These are phyloP conservation scores for Gibbula magus DNA, from an alignment of 2,888 invertebrate species.

Conservation along the genomic window DNA sequence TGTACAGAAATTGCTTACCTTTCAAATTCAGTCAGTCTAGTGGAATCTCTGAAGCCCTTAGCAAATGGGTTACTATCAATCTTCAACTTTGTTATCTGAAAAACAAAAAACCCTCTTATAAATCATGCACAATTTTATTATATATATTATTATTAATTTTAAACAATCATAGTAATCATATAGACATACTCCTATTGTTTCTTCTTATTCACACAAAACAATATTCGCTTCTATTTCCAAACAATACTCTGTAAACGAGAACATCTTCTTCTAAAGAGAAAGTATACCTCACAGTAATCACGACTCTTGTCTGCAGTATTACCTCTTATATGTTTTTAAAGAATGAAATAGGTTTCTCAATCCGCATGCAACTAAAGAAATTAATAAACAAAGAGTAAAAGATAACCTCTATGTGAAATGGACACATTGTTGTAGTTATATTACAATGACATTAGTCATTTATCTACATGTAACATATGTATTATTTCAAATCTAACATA, in stretches of 20 bases:
- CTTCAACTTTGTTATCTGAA: conserved; percentile 96
- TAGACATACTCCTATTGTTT: not conserved
- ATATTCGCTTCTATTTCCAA: no score
- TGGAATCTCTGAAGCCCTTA: conserved; percentile 97
- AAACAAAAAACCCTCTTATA: conserved; percentile 1
- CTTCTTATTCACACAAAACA: no score
- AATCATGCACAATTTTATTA: not conserved
- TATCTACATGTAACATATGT: no score
- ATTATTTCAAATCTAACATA: no score
- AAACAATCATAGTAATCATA: no score
- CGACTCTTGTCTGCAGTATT: no score
- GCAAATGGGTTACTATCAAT: conserved; percentile 99
- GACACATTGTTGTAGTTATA: not conserved
- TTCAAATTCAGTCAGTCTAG: conserved; percentile 82
- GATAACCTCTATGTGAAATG: not conserved
- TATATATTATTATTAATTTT: no score
- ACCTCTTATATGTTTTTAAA: not conserved
- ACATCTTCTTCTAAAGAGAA: not conserved
- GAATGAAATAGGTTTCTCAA: not conserved
- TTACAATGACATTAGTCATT: no score
- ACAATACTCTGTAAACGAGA: not conserved
- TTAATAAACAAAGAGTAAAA: no score
- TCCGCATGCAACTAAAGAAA: not conserved
- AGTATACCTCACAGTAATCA: not conserved
- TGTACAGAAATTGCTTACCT: conserved; percentile 52